Evolutionary conservation across 2,113 vertebrate species (phyloP), one percentile per base, ranked within the genome.

Genomic region (Dolichotis patagonum): DNA sequence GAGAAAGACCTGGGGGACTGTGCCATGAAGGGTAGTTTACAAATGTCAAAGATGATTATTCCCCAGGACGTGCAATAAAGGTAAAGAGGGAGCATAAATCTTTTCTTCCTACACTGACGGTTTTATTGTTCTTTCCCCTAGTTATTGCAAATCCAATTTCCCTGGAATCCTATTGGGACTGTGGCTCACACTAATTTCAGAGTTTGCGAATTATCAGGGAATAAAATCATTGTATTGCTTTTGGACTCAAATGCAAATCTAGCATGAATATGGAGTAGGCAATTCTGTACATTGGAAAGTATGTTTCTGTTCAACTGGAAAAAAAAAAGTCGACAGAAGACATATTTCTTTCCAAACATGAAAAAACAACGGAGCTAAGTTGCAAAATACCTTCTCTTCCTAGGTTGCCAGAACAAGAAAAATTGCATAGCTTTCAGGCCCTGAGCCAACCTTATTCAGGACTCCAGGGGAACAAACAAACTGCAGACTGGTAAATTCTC

Each of bases 201-300:
- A 97, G 94, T 78, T 94, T 80, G 73, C 85, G 46, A 98, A 98
- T 95, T 85, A 97, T 97, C 96, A 97, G 91, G 71, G 97, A 98
- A 97, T 38, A 96, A 97, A 95, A 98, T 96, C 96, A 97, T 80
- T 88, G 80, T 96, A 96, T 96, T 78, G 54, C 80, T 97, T 97
- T 92, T 97, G 43, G 85, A 94, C 92, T 94, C 96, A 93, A 96
- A 89, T 95, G 89, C 63, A 95, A 98, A 98, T 98, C 60, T 43
- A 62, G 56, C 28, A 84, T 96, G 92, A 96, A 97, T 92, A 97
- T 98, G 73, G 88, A 98, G 90, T 17, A 85, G 82, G 35, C 38
- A 38, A 69, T 90, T 97, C 92, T 97, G 93, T 85, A 97, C 65
- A 91, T 96, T 90, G 69, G 46, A 96, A 97, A 97, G 73, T 62